These are phyloP conservation scores for Chloebia gouldiae DNA, from an alignment of 2,113 vertebrate genomes.

Conservation along the genomic window DNA sequence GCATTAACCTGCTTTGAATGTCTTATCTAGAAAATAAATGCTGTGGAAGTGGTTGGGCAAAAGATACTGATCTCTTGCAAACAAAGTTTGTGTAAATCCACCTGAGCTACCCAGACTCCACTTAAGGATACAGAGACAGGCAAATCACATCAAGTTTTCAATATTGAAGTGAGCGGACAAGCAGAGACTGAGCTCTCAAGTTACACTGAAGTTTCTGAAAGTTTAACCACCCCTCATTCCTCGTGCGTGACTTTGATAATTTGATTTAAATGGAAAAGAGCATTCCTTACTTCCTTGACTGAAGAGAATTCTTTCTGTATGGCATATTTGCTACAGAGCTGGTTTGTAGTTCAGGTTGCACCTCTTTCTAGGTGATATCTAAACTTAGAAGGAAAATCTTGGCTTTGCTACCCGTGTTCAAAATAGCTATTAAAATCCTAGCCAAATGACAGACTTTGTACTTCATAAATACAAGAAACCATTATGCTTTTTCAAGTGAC, in stretches of 20 bases:
- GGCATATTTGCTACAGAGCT: background rate
- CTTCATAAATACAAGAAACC: background rate
- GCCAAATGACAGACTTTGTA: background rate
- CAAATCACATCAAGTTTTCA: slow-evolving; percentile 11
- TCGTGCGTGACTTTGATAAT: background rate
- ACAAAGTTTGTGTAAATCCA: slow-evolving; percentile 33
- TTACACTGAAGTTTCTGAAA: slow-evolving; percentile 1
- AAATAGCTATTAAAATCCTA: background rate
- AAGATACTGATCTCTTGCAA: slow-evolving; percentile 44
- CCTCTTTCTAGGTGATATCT: background rate
- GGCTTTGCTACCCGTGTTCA: background rate
- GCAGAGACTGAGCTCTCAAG: background rate
- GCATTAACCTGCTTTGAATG: slow-evolving; percentile 18
- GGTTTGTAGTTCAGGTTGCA: background rate
- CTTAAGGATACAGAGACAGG: slow-evolving; percentile 25
- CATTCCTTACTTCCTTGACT: background rate
- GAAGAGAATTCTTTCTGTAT: background rate
- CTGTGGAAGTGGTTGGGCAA: background rate
- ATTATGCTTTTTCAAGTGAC: background rate
- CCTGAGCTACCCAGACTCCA: slow-evolving; percentile 11
- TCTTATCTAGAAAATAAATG: background rate
- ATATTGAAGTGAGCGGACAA: slow-evolving; percentile 21
- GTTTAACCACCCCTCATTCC: background rate
- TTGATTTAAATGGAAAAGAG: slow-evolving; percentile 10
- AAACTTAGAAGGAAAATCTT: background rate